A percentile compares a stretch with the other conserved stretches of the same genome.
phyloP scores from a whole-genome alignment of 2,888 invertebrate genomes.

The Campoletis raptor region DNA sequence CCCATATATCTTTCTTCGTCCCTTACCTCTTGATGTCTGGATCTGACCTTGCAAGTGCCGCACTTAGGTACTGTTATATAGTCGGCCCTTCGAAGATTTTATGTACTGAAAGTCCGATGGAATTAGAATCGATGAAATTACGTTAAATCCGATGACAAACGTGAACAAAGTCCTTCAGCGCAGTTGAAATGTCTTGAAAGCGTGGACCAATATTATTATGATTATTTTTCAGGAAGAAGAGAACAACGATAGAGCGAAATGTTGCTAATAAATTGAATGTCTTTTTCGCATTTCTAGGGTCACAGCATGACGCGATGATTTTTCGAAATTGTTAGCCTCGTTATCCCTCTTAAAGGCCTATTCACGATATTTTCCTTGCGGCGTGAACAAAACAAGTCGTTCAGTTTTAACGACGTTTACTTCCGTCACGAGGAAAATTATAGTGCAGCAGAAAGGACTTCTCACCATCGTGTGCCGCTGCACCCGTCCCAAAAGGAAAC shows the following conservation, averaged over 20 bases:
- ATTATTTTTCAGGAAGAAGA: not conserved
- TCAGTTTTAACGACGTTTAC: constrained; percentile 71
- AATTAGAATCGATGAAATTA: not conserved
- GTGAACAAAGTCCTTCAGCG: not conserved
- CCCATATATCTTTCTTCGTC: not conserved
- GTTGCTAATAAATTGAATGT: not conserved
- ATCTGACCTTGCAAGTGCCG: not conserved
- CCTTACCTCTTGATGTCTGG: not conserved
- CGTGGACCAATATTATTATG: not conserved
- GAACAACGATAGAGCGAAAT: not conserved
- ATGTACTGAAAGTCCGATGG: not conserved
- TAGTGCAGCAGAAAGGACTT: constrained; percentile 52
- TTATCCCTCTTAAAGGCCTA: constrained; percentile 46
- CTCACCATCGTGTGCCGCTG: constrained; percentile 8
- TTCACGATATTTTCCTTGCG: constrained; percentile 15
- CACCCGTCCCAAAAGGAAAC: not conserved
- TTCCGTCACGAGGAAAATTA: constrained; percentile 73
- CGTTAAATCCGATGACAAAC: not conserved
- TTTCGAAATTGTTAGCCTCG: not conserved
- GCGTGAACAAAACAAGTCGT: constrained; percentile 2
- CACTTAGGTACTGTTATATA: constrained; percentile 2
- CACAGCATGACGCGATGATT: not conserved
- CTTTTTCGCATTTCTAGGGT: not conserved
- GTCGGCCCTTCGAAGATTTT: not conserved
- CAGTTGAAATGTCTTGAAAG: not conserved